A percentile compares a stretch with the other conserved stretches of the same genome.
Evolutionary conservation across 2,797 vertebrate genomes (phyloP).

Genomic region (Champsocephalus gunnari): DNA sequence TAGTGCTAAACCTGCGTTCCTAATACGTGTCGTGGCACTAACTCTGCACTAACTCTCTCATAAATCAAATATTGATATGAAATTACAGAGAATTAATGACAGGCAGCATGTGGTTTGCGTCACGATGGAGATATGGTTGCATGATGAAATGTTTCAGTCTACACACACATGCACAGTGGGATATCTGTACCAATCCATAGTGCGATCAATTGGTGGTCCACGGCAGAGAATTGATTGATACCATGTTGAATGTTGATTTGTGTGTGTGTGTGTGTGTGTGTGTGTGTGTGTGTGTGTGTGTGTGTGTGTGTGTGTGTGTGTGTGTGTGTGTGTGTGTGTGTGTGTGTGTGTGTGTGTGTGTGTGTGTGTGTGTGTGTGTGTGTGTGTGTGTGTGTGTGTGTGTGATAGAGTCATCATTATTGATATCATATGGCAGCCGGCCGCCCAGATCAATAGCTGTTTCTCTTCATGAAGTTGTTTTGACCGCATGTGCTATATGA

Average conservation of each 20-base stretch:
- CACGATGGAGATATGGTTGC: slow-evolving; percentile 26
- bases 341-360: too few species aligned
- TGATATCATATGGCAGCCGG: slow-evolving; percentile 70
- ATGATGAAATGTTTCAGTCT: slow-evolving; percentile 29
- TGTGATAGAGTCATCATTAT: slow-evolving; percentile 53
- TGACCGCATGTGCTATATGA: slow-evolving; percentile 65
- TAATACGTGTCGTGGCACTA: not conserved
- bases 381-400: too few species aligned
- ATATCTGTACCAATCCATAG: slow-evolving; percentile 36
- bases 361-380: too few species aligned
- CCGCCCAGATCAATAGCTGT: slow-evolving; percentile 71
- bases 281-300: not conserved
- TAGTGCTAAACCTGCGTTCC: not conserved
- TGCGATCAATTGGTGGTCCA: slow-evolving; percentile 59
- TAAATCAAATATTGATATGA: slow-evolving; percentile 24
- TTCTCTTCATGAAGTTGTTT: slow-evolving; percentile 75
- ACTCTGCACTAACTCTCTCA: slow-evolving; percentile 17
- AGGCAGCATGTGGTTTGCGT: slow-evolving; percentile 29
- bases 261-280: too few species aligned
- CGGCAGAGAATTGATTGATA: slow-evolving; percentile 59
- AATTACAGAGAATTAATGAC: slow-evolving; percentile 34
- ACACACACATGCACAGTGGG: slow-evolving; percentile 19
- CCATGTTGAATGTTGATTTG: slow-evolving; percentile 40
- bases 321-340: too few species aligned
- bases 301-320: slow-evolving; percentile 31